Base-by-base conservation (phyloP, 1,140 invertebrate species). In the Aphaenogaster ashmeadi region DNA sequence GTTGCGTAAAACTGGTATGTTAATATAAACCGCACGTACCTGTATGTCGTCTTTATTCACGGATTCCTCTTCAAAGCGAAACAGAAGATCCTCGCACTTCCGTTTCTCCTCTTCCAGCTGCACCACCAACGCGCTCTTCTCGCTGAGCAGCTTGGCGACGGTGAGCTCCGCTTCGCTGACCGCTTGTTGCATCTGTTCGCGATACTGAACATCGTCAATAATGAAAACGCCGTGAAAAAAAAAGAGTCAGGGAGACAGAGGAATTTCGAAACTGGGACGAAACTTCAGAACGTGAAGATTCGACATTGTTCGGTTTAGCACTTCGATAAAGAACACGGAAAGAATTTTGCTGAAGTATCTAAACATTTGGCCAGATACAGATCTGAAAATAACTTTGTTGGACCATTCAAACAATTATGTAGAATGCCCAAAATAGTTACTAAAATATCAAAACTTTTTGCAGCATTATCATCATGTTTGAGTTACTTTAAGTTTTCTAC, bases 1-100 rank as follows among this genome's bases (percentile, higher is more conserved):
- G 36, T 2, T 41, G 13, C 52, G 11, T 60, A 60, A 4, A 38
- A n/a, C 33, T 60, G 2, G 47, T 54, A 47, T 7, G 18, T 27
- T 36, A 41, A 41, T 13, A 5, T 18, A 33, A 9, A 21, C 8
- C 8, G 15, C 21, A 54, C 44, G 88, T 96, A 98, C 98, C 97
- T 98, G 97, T 93, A 98, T 96, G 93, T 98, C 98, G 91, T 97
- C 96, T 95, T 97, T 98, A 92, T 96, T 96, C 89, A 98, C 97
- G 44, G 96, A 97, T 91, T 98, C 98, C 95, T 99, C 99, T 96
- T 99, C 98, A 87, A 98, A 97, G 56, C 98, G 97, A 93, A 99
- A 99, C 93, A 98, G 97, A 66, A 99, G 96, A 95, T 99, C 99
- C 96, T 99, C 99, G 13, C 98, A 96, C 95, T 98, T 98, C 92